Percentiles rank a stretch among this genome's conserved stretches.
phyloP scores from a whole-genome alignment of 2,113 vertebrate species.

The Athene noctua region DNA sequence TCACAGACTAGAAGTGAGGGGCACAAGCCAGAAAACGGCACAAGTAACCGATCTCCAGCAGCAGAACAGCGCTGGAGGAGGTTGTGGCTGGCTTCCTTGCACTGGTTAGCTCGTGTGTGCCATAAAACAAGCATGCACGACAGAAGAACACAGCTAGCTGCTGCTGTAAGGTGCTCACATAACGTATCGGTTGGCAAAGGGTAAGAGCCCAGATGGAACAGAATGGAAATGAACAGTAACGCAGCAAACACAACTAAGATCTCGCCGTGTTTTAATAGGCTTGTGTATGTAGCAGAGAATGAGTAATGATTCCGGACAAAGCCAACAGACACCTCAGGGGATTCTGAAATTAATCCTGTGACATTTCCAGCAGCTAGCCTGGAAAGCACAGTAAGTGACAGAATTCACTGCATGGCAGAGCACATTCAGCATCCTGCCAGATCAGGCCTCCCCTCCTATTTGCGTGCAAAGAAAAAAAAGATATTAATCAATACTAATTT shows the following conservation, averaged over 20 bases:
- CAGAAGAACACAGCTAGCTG: background rate
- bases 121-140: background rate
- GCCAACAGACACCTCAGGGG: background rate
- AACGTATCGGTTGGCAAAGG: background rate
- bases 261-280: background rate
- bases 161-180: background rate
- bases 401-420: background rate
- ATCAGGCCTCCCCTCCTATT: background rate
- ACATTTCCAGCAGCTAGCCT: slow-evolving; percentile 26
- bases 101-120: background rate
- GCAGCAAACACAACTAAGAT: background rate
- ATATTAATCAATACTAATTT: background rate
- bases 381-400: background rate
- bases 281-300: background rate
- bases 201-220: background rate
- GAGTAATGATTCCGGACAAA: slow-evolving; percentile 25
- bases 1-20: background rate
- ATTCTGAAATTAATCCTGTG: slow-evolving; percentile 21
- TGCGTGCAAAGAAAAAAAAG: background rate
- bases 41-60: background rate
- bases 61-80: background rate
- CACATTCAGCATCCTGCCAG: background rate
- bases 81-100: background rate
- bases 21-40: background rate
- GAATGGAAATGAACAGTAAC: background rate